These are phyloP conservation scores for Menidia menidia DNA, from an alignment of 2,797 vertebrate species.

Conservation along the genomic window DNA sequence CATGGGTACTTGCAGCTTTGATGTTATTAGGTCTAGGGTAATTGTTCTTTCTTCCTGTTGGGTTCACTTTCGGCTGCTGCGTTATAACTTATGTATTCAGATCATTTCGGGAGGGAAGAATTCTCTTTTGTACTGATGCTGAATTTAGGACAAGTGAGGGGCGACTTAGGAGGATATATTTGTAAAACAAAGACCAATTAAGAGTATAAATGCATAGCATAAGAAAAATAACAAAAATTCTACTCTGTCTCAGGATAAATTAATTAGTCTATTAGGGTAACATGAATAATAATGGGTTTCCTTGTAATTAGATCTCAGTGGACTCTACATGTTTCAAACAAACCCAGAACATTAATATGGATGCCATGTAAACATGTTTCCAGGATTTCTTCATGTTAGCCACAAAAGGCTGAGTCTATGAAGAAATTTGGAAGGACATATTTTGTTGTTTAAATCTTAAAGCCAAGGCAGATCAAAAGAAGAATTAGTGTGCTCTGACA, in stretches of 20 bases:
- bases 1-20: conserved; percentile 48
- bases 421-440: conserved; percentile 77
- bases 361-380: conserved; percentile 78
- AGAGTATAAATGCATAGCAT: conserved; percentile 79
- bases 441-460: conserved; percentile 81
- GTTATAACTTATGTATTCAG: conserved; percentile 45
- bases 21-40: conserved; percentile 57
- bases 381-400: conserved; percentile 75
- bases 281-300: conserved; percentile 78
- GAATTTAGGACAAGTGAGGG: conserved; percentile 63
- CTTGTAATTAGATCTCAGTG: conserved; percentile 83
- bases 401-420: conserved; percentile 75
- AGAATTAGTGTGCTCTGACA: conserved; percentile 81
- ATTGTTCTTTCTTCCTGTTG: conserved; percentile 55
- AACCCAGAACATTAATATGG: conserved; percentile 80
- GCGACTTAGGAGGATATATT: conserved; percentile 76
- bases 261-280: conserved; percentile 84
- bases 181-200: conserved; percentile 84
- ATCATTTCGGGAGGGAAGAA: conserved; percentile 56
- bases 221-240: conserved; percentile 66
- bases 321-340: conserved; percentile 79
- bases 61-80: conserved; percentile 24
- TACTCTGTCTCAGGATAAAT: conserved; percentile 78
- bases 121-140: conserved; percentile 37
- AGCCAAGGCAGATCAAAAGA: conserved; percentile 82